Evolutionary conservation across 2,113 vertebrate genomes (phyloP).

Genomic region (Cairina moschata): DNA sequence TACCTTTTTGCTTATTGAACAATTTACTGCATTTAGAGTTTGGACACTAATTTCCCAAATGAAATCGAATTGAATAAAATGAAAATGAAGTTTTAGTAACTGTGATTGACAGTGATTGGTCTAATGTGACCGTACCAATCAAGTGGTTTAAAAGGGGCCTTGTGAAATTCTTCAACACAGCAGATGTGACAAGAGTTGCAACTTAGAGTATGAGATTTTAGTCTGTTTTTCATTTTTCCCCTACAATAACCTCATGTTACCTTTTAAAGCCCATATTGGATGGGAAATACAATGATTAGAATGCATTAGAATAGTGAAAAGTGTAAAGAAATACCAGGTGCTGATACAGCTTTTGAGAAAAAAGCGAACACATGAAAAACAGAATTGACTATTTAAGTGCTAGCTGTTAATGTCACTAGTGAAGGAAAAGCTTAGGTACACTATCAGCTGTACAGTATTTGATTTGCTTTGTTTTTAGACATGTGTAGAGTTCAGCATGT

Average conservation of each 20-base stretch:
- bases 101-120: background rate
- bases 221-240: background rate
- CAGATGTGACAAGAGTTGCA: background rate
- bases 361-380: background rate
- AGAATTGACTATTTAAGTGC: background rate
- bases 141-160: too few species aligned
- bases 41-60: background rate
- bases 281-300: background rate
- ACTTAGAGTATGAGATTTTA: background rate
- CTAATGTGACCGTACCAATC: background rate
- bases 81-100: background rate
- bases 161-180: background rate
- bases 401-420: background rate
- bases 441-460: background rate
- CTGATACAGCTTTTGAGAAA: background rate
- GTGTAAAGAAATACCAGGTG: background rate
- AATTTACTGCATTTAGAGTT: background rate
- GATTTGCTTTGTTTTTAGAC: background rate
- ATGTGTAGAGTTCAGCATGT: background rate
- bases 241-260: rapidly evolving
- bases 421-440: background rate
- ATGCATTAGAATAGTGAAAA: background rate
- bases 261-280: background rate
- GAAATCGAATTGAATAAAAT: too few species aligned
- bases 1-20: background rate